Conservation (phyloP, 2,113 vertebrate species). For the Philantomba maxwellii region DNA sequence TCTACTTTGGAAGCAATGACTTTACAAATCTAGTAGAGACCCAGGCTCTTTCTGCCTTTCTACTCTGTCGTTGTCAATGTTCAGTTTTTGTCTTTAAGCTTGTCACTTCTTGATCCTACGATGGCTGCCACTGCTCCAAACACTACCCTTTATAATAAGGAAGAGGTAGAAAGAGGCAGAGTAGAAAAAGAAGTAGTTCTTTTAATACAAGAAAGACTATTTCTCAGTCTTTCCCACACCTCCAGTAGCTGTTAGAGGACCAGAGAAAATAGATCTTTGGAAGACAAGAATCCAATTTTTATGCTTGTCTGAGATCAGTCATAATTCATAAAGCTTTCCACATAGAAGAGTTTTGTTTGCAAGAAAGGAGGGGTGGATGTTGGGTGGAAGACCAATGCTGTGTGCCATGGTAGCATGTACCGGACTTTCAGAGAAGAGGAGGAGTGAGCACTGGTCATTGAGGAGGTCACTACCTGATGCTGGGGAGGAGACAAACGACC, state of each 20-base stretch:
- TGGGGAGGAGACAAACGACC: background rate
- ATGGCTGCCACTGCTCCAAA: background rate
- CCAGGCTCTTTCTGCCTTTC: background rate
- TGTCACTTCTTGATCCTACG: background rate
- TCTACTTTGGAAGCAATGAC: background rate
- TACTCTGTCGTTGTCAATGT: background rate
- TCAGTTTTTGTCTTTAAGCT: background rate
- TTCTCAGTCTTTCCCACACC: background rate
- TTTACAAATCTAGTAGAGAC: background rate
- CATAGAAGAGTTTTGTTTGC: background rate
- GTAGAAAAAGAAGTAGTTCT: background rate
- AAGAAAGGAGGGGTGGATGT: background rate
- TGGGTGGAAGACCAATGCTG: background rate
- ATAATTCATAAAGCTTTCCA: background rate
- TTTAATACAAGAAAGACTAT: background rate
- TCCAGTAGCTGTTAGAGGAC: background rate
- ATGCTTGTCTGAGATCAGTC: background rate
- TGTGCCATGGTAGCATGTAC: too few relatives aligned
- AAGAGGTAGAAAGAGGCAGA: background rate
- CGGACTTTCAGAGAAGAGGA: background rate
- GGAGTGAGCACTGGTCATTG: background rate
- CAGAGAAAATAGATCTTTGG: background rate
- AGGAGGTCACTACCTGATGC: background rate
- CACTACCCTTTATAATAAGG: background rate
- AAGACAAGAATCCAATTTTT: slow-evolving; percentile 7